A percentile compares a stretch with the other conserved stretches of the same genome.
These are phyloP conservation scores for Synanthedon formicaeformis DNA, from an alignment of 2,888 invertebrate genomes.

Conservation along the genomic window DNA sequence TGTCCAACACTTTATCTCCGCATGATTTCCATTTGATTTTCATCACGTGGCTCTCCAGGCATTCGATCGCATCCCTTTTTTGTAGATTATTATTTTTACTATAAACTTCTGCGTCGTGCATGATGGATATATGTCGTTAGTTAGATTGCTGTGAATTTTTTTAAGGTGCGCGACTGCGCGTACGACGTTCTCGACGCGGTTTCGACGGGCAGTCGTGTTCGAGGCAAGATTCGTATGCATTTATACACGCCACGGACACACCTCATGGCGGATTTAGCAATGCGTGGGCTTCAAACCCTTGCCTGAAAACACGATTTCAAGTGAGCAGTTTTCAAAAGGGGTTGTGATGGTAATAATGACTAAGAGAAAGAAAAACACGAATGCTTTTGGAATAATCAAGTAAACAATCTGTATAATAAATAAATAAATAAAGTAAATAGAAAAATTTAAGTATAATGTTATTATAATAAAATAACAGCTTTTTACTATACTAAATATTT, in stretches of 20 bases:
- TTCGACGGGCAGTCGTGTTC: slow-evolving; percentile 41
- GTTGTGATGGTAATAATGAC: too few relatives aligned
- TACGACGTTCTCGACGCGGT: slow-evolving; percentile 40
- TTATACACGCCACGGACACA: slow-evolving; percentile 43
- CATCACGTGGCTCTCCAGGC: slow-evolving; percentile 73
- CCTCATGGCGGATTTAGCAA: slow-evolving; percentile 15
- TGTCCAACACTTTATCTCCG: slow-evolving; percentile 70
- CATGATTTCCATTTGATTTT: slow-evolving; percentile 68
- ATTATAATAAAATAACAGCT: too few relatives aligned
- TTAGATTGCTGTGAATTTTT: slow-evolving; percentile 5
- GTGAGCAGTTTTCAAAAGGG: too few relatives aligned
- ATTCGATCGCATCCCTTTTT: slow-evolving; percentile 66
- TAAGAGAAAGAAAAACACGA: too few relatives aligned
- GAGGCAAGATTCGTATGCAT: slow-evolving; percentile 40
- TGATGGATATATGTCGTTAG: slow-evolving; percentile 29
- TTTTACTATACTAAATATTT: too few relatives aligned
- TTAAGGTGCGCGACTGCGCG: slow-evolving; percentile 34
- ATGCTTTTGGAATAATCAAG: too few relatives aligned
- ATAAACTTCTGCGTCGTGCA: slow-evolving; percentile 77
- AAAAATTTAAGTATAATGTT: too few relatives aligned
- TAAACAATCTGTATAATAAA: too few relatives aligned
- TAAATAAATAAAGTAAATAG: too few relatives aligned
- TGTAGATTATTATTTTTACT: slow-evolving; percentile 76
- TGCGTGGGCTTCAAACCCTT: neutral
- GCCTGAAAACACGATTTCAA: neutral